Conservation (phyloP, 2,888 invertebrate species). For the Timandra comae region DNA sequence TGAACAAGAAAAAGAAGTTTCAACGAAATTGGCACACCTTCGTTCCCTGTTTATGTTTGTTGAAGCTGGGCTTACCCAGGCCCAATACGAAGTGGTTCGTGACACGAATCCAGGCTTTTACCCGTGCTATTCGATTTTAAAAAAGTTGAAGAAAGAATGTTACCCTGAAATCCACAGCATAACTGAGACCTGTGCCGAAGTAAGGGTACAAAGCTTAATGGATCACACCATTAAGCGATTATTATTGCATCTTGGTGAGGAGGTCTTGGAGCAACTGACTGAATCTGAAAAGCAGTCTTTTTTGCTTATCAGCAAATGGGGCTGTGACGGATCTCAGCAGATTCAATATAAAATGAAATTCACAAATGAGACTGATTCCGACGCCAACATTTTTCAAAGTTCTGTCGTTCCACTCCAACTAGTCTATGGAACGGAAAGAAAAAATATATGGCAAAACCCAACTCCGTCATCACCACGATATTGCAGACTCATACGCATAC, state of each 20-base stretch:
- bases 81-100: slow-evolving; percentile 10
- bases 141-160: slow-evolving; percentile 13
- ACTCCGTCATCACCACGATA: slow-evolving; percentile 21
- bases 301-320: slow-evolving; percentile 7
- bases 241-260: slow-evolving; percentile 6
- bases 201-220: slow-evolving; percentile 10
- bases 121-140: slow-evolving; percentile 8
- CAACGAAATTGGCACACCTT: too few relatives aligned
- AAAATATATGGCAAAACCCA: slow-evolving; percentile 25
- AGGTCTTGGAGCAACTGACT: slow-evolving; percentile 2
- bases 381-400: slow-evolving; percentile 29
- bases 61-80: slow-evolving; percentile 8
- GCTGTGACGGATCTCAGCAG: slow-evolving; percentile 25
- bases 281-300: slow-evolving; percentile 6
- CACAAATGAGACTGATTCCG: slow-evolving; percentile 14
- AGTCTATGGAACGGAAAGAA: slow-evolving; percentile 5
- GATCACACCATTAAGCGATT: slow-evolving; percentile 9
- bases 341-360: slow-evolving; percentile 27
- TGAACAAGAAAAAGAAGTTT: slow-evolving; percentile 5
- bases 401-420: slow-evolving; percentile 6
- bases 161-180: slow-evolving; percentile 14
- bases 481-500: slow-evolving; percentile 17
- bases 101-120: slow-evolving; percentile 9
- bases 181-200: slow-evolving; percentile 14
- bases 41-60: too few relatives aligned